Conservation (phyloP, 2,888 invertebrate species). For the Ptilodon capucinus region DNA sequence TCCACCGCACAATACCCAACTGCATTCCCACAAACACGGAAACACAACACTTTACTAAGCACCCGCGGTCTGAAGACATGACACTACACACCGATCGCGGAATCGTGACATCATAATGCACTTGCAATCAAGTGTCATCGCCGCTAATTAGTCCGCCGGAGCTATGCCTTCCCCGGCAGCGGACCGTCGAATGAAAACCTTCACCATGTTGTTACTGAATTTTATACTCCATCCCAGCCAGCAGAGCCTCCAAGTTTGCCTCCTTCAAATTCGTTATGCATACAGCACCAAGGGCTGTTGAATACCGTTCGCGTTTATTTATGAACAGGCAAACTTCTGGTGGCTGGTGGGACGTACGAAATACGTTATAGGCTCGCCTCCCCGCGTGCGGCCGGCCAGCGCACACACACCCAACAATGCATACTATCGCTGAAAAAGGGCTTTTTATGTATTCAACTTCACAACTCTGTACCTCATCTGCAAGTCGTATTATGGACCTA, state of each 20-base stretch:
- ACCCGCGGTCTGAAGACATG: background rate
- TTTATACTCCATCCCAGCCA: conserved; percentile 82
- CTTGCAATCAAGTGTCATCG: conserved; percentile 37
- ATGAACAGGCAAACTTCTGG: conserved; percentile 83
- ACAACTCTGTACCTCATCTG: conserved; percentile 89
- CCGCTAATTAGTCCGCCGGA: conserved; percentile 69
- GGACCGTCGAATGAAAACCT: conserved; percentile 80
- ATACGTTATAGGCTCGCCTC: conserved; percentile 75
- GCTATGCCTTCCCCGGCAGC: conserved; percentile 80
- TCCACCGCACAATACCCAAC: conserved; percentile 47
- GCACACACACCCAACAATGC: conserved; percentile 67
- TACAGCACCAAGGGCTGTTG: conserved; percentile 84
- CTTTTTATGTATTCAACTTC: conserved; percentile 87
- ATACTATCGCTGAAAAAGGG: conserved; percentile 84
- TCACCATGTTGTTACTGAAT: conserved; percentile 83
- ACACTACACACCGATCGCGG: conserved; percentile 7
- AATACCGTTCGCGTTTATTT: conserved; percentile 84
- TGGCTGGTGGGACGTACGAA: conserved; percentile 78
- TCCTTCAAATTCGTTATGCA: conserved; percentile 84
- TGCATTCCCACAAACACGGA: conserved; percentile 41
- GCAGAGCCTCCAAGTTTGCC: conserved; percentile 83
- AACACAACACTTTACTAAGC: conserved; percentile 13
- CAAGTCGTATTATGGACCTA: conserved; percentile 95
- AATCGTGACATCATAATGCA: conserved; percentile 32
- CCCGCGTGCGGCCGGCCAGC: conserved; percentile 44